Percentiles rank a stretch among this genome's conserved stretches.
Conservation (phyloP, 2,888 invertebrate genomes). For the Ormyrus nitidulus region DNA sequence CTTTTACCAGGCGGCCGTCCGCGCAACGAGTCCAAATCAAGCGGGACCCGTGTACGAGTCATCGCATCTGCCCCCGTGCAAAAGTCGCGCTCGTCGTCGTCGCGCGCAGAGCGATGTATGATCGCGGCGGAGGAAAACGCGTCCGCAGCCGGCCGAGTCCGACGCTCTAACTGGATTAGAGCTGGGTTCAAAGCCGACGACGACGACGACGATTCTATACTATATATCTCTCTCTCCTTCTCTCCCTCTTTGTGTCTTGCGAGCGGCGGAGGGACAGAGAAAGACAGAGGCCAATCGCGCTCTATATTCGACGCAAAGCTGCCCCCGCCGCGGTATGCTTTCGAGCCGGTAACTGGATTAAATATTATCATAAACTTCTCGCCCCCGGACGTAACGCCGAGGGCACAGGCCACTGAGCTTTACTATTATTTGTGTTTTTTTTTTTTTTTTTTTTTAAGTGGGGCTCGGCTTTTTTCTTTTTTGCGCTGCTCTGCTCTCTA, state of each 20-base stretch:
- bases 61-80: too few relatives aligned
- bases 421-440: too few relatives aligned
- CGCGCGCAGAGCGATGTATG: not conserved
- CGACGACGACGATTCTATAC: too few relatives aligned
- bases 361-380: constrained; percentile 61
- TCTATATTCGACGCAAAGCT: not conserved
- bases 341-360: constrained; percentile 59
- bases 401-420: too few relatives aligned
- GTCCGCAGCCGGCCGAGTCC: constrained; percentile 60
- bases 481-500: too few relatives aligned
- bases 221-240: too few relatives aligned
- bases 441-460: too few relatives aligned
- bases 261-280: too few relatives aligned
- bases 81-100: not conserved
- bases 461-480: too few relatives aligned
- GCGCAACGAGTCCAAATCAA: too few relatives aligned
- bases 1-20: too few relatives aligned
- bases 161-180: constrained; percentile 55
- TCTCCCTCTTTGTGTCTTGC: not conserved
- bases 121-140: constrained; percentile 14
- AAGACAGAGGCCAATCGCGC: not conserved
- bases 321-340: not conserved
- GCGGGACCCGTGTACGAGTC: too few relatives aligned
- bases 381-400: not conserved
- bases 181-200: not conserved